Base-by-base conservation (phyloP, 2,113 vertebrate species). In the Salvator merianae region DNA sequence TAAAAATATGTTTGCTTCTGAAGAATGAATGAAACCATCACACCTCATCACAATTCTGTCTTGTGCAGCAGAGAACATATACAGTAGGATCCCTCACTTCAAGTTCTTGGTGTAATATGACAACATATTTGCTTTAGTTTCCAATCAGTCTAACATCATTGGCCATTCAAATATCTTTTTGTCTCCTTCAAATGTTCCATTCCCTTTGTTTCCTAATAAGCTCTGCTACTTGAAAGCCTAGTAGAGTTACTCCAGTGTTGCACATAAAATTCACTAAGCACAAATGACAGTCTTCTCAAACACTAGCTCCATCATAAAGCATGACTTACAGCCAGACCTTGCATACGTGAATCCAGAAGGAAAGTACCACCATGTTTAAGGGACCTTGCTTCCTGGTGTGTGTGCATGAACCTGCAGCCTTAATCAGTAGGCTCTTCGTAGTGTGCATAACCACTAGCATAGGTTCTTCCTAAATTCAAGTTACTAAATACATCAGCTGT, bases 401-500 rank as follows among this genome's bases (percentile, higher is more conserved):
- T n/a, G 36, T 79, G 76, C 68, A 79, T 59, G 53, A 30, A 36
- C 10, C 1, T 71, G 50, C 76, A 66, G 69, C 3, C 28, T 92
- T 94, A 96, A 90, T 92, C 93, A 86, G 95, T 95, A 1, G 95
- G 77, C 20, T 97, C 97, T 85, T 97, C 96, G 55, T 96, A 97
- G 87, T 97, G 95, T 78, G 96, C 95, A 77, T 96, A 96, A 65
- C 95, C 93, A 92, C 96, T 97, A 82, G 95, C 94, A 59, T 97
- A 96, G 75, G 96, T 95, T 85, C 95, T 97, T 71, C 97, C 97
- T 91, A 98, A 92, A 89, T 97, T 98, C 85, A 99, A 94, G 90
- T 87, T 94, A 86, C 95, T 95, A 91, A 98, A 94, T 2, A 96
- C 81, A 68, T 96, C 95, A 0, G 95, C 89, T 7, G 92, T 92